These are phyloP conservation scores for Chelonoidis abingdonii DNA, from an alignment of 2,113 vertebrate species.

Conservation along the genomic window DNA sequence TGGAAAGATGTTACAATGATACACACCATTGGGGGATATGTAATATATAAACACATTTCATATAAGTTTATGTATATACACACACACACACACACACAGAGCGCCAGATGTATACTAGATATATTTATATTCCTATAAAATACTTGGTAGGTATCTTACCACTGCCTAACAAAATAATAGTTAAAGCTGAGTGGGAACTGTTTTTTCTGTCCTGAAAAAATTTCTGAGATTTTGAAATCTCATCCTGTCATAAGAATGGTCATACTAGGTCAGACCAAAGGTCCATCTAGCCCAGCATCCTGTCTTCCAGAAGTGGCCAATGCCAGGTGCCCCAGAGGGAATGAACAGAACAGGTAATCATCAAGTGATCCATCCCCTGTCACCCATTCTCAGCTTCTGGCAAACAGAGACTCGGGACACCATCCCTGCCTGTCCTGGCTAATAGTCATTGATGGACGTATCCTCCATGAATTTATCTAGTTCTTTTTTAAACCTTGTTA, in stretches of 20 bases:
- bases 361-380: too few relatives aligned
- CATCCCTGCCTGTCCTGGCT: too few relatives aligned
- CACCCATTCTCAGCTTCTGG: too few relatives aligned
- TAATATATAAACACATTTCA: not conserved
- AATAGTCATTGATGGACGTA: too few relatives aligned
- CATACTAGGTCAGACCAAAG: too few relatives aligned
- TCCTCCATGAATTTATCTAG: too few relatives aligned
- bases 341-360: too few relatives aligned
- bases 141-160: not conserved
- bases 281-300: too few relatives aligned
- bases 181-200: not conserved
- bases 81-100: not conserved
- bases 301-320: too few relatives aligned
- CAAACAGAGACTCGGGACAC: too few relatives aligned
- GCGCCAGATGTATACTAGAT: not conserved
- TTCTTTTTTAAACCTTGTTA: too few relatives aligned
- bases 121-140: not conserved
- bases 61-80: not conserved
- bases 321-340: too few relatives aligned
- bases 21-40: not conserved
- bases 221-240: not conserved
- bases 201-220: not conserved
- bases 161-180: not conserved
- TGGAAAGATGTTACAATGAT: not conserved
- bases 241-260: not conserved